These are phyloP conservation scores for Diadegma fenestrale DNA, from an alignment of 2,888 invertebrate species.

Conservation along the genomic window DNA sequence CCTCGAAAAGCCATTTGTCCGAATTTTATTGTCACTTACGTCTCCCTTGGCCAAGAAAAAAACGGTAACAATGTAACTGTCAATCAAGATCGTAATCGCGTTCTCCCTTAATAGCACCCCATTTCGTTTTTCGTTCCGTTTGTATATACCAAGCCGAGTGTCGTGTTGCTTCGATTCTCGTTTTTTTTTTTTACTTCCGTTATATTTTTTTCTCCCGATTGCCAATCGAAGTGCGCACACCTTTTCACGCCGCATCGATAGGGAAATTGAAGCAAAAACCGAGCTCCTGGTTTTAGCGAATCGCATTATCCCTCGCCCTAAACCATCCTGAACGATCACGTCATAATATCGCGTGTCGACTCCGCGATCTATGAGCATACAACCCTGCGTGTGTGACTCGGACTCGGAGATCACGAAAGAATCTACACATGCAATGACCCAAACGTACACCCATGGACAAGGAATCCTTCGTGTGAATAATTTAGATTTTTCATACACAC, in stretches of 20 bases:
- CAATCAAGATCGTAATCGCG: not conserved
- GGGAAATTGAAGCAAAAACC: not conserved
- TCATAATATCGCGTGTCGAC: slow-evolving; percentile 54
- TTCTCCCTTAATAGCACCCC: not conserved
- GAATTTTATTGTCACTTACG: not conserved
- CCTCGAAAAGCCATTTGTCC: not conserved
- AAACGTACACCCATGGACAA: not conserved
- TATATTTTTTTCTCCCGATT: not conserved
- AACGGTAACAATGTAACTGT: not conserved
- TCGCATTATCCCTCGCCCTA: not conserved
- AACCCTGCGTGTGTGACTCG: slow-evolving; percentile 16
- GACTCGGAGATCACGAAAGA: slow-evolving; percentile 1
- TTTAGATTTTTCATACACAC: too few relatives aligned
- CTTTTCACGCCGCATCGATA: not conserved
- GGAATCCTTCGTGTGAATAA: too few relatives aligned
- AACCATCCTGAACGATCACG: slow-evolving; percentile 7
- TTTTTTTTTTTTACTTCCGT: not conserved
- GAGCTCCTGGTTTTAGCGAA: not conserved
- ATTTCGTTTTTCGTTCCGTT: not conserved
- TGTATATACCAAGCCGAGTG: not conserved
- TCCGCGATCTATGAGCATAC: not conserved
- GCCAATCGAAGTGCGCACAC: not conserved
- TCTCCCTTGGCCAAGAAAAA: not conserved
- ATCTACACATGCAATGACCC: not conserved
- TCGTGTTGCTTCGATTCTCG: not conserved